Evolutionary conservation across 1,140 invertebrate species (phyloP).

Genomic region (Caenorhabditis latens): DNA sequence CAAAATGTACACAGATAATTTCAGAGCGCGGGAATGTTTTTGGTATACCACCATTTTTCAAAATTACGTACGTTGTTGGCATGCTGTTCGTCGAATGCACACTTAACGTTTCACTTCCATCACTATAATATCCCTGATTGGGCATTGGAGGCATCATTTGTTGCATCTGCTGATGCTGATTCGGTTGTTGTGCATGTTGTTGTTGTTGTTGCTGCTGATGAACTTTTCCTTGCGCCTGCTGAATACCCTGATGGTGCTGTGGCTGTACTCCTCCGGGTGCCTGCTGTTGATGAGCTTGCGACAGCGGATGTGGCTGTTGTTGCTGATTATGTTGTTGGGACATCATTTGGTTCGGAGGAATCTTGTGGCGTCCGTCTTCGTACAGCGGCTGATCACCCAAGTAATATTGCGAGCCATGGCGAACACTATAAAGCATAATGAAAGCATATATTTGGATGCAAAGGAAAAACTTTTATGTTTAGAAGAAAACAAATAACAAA

Average conservation of each 20-base stretch:
- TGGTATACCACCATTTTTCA: background rate
- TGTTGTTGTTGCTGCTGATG: conserved; percentile 19
- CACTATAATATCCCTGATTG: conserved; percentile 74
- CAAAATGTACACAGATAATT: background rate
- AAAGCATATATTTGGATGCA: background rate
- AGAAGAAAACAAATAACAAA: background rate
- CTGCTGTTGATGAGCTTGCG: conserved; percentile 47
- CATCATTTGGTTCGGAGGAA: conserved; percentile 43
- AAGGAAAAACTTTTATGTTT: background rate
- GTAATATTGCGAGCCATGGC: conserved; percentile 49
- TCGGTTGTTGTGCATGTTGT: conserved; percentile 61
- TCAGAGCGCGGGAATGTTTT: background rate
- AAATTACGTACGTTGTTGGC: conserved; percentile 49
- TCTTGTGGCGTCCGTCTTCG: conserved; percentile 48
- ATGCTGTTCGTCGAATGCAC: conserved; percentile 69
- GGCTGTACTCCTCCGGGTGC: conserved; percentile 9
- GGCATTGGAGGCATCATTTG: conserved; percentile 62
- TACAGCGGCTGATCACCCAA: conserved; percentile 51
- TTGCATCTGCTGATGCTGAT: conserved; percentile 51
- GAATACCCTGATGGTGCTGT: conserved; percentile 25
- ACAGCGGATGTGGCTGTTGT: conserved; percentile 34
- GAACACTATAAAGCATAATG: conserved; percentile 50
- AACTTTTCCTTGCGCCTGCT: conserved; percentile 2
- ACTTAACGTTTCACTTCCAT: conserved; percentile 75
- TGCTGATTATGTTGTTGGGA: conserved; percentile 36